These are phyloP conservation scores for Mastomys natalensis DNA, from an alignment of 2,113 vertebrate genomes.

Conservation along the genomic window DNA sequence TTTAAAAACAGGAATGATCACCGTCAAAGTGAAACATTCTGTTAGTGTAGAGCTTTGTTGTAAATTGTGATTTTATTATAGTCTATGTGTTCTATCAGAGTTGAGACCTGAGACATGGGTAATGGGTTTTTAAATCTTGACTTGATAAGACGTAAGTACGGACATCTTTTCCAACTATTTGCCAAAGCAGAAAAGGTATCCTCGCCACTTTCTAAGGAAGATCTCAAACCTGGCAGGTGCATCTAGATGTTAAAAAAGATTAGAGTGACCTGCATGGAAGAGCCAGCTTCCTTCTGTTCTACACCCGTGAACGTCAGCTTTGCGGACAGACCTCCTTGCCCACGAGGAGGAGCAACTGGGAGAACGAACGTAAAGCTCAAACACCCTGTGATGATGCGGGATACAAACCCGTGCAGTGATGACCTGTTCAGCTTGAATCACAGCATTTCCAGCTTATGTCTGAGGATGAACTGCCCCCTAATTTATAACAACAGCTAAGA, in stretches of 20 bases:
- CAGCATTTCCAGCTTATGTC: not conserved
- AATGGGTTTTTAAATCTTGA: not conserved
- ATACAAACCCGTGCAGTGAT: not conserved
- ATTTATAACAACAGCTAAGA: not conserved
- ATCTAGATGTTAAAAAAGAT: conserved; percentile 12
- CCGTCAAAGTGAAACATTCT: not conserved
- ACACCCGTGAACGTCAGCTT: not conserved
- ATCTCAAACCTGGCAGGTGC: conserved; percentile 11
- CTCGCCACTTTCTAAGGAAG: conserved; percentile 7
- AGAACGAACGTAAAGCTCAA: conserved; percentile 19
- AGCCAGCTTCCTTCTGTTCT: not conserved
- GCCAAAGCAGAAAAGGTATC: not conserved
- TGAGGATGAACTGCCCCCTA: conserved; percentile 10
- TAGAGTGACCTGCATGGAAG: not conserved
- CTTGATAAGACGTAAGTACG: not conserved
- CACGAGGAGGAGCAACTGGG: not conserved
- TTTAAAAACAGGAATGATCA: not conserved
- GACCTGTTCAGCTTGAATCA: not conserved
- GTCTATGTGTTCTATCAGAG: not conserved
- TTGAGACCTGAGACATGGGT: not conserved
- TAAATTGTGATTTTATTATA: not conserved
- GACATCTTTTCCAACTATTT: not conserved
- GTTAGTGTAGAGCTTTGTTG: not conserved
- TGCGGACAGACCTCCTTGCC: not conserved
- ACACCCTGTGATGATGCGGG: not conserved